Evolutionary conservation across 2,113 vertebrate species (phyloP).

Genomic region (Thalassarche chlororhynchos): DNA sequence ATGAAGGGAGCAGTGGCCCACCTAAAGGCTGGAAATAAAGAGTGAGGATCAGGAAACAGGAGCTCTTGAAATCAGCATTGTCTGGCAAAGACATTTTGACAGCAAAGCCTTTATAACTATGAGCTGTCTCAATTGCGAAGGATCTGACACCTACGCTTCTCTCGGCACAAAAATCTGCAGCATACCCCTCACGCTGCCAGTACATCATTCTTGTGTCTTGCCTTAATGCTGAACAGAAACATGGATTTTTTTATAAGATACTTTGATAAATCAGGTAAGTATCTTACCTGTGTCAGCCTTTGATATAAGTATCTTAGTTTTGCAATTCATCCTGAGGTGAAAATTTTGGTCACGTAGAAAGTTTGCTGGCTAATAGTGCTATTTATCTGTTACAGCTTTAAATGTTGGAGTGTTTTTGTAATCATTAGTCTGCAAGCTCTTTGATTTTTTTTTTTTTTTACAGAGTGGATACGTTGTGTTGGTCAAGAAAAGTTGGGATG

Average conservation of each 20-base stretch:
- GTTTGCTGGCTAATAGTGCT: not conserved
- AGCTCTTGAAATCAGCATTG: not conserved
- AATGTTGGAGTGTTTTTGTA: not conserved
- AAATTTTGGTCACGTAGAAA: not conserved
- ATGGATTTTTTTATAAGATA: not conserved
- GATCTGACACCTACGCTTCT: too few species aligned
- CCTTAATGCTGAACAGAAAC: not conserved
- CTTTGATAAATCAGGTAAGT: not conserved
- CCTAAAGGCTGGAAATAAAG: not conserved
- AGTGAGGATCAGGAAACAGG: not conserved
- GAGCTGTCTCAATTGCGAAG: not conserved
- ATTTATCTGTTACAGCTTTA: not conserved
- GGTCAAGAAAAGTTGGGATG: not conserved
- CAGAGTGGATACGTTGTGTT: not conserved
- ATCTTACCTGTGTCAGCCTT: not conserved
- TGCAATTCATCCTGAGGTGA: not conserved
- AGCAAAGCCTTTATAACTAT: not conserved
- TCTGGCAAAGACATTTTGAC: not conserved
- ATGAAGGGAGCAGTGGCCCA: not conserved
- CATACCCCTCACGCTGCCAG: fast-evolving
- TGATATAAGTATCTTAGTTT: not conserved
- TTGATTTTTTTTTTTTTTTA: not conserved
- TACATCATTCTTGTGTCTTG: not conserved
- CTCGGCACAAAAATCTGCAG: not conserved
- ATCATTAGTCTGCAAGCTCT: not conserved